Evolutionary conservation across 2,888 invertebrate species (phyloP).

Genomic region (Parasteatoda lunata): DNA sequence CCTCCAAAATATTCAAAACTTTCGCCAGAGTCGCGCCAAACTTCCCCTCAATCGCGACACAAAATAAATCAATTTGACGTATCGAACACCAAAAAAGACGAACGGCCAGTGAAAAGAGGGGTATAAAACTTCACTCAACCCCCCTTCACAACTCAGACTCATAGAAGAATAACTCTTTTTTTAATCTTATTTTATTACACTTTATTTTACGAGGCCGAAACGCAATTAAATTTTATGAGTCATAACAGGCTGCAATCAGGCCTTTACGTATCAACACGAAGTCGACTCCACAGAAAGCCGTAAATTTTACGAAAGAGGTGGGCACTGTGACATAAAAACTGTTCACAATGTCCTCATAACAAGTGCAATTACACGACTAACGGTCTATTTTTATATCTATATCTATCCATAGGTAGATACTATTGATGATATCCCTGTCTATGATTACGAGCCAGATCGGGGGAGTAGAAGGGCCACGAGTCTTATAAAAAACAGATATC

Average conservation of each 20-base stretch:
- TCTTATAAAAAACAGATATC: not conserved
- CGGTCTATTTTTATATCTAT: constrained; percentile 45
- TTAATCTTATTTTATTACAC: constrained; percentile 61
- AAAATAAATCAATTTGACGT: constrained; percentile 46
- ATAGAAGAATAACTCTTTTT: constrained; percentile 29
- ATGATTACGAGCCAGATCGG: not conserved
- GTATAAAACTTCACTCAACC: constrained; percentile 21
- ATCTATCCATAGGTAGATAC: constrained; percentile 42
- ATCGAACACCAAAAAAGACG: constrained; percentile 32
- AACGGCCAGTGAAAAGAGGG: not conserved
- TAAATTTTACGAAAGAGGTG: constrained; percentile 54
- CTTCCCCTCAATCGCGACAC: constrained; percentile 31
- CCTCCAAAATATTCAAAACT: constrained; percentile 24
- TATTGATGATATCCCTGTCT: not conserved
- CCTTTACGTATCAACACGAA: constrained; percentile 46
- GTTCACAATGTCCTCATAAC: constrained; percentile 62
- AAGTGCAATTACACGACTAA: constrained; percentile 61
- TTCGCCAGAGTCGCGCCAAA: not conserved
- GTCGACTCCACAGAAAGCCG: constrained; percentile 49
- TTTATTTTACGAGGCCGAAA: constrained; percentile 58
- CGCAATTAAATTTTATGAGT: constrained; percentile 64
- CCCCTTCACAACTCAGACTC: not conserved
- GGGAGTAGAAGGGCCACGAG: not conserved
- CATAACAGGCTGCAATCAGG: constrained; percentile 62
- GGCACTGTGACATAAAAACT: constrained; percentile 56